Evolutionary conservation across 2,113 vertebrate species (phyloP).

Genomic region (Bos javanicus): DNA sequence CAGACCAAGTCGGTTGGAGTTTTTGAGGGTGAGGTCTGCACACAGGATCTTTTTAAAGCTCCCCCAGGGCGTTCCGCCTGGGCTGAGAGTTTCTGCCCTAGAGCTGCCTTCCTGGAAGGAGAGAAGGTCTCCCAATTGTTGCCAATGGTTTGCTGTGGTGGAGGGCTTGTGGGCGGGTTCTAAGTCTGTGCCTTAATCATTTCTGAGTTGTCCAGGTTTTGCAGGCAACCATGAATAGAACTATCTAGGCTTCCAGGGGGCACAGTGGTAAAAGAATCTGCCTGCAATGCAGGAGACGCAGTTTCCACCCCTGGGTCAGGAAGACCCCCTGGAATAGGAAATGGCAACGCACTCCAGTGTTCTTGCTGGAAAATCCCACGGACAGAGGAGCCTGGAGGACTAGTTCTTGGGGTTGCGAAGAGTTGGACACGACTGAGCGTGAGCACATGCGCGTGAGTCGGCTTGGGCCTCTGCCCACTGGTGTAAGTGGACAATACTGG

Average conservation of each 20-base stretch:
- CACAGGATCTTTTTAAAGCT: accelerated
- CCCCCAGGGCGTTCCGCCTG: accelerated
- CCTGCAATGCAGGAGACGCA: not conserved
- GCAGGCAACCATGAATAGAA: not conserved
- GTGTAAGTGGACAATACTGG: not conserved
- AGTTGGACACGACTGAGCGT: not conserved
- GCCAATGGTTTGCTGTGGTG: not conserved
- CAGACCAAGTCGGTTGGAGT: not conserved
- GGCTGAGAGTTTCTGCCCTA: accelerated
- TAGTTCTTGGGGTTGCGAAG: not conserved
- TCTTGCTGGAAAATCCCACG: not conserved
- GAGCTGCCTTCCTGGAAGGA: not conserved
- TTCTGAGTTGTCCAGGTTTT: not conserved
- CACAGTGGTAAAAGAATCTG: not conserved
- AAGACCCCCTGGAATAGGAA: not conserved
- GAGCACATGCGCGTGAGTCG: not conserved
- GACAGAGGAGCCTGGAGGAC: not conserved
- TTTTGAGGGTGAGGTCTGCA: not conserved
- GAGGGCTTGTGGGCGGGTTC: not conserved
- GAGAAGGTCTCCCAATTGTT: not conserved
- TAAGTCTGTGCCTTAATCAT: not conserved
- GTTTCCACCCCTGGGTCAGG: not conserved
- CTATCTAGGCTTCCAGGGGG: not conserved
- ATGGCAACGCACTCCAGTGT: not conserved
- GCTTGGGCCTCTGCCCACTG: not conserved